Evolutionary conservation across 2,113 vertebrate species (phyloP), one percentile per base, ranked within the genome.

Genomic region (Amphilophus citrinellus): DNA sequence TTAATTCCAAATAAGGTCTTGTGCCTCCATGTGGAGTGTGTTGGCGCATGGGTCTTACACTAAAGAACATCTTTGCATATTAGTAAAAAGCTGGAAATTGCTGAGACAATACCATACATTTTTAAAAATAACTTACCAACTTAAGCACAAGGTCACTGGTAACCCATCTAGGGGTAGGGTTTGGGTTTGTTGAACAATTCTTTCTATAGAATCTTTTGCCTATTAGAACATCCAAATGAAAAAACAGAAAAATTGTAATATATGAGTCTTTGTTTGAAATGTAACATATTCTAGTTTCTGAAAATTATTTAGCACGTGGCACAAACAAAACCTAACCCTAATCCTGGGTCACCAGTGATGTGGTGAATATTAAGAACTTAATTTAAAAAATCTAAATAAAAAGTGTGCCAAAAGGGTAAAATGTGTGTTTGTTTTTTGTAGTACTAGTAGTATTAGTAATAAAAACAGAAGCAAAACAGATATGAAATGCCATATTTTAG

Each of bases 141-240:
- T 53, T 47, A 71, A 73, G 3, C 30, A 53, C 3, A 3, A 56
- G 4, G 53, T 56, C 53, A n/a, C 65, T 71, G 15, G 47, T 10
- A 0, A 11, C 1, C 10, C 17, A 0, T 20, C 66, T 20, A 0
- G 2, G 17, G 47, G 10, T 6, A 17, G 6, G 2, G 15, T 17
- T 17, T 50, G 15, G 15, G 5, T 50, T 50, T 15, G 5, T 44
- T 44, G 14, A 44, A 14, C 42, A 13, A 44, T 13, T 5, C 42
- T 44, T 44, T 44, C 3, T 44, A 44, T 44, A 13, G 4, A 13
- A 44, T 35, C 7, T 10, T 39, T 39, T 42, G 39, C 11, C 44
- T 14, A 47, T 14, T 47, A 13, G 44, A 15, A 47, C 3, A 47
- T 14, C 11, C 10, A 42, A 42, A 42, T 42, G 39, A 10, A 39